Conservation (phyloP, 2,797 vertebrate species). For the Siniperca undulata region DNA sequence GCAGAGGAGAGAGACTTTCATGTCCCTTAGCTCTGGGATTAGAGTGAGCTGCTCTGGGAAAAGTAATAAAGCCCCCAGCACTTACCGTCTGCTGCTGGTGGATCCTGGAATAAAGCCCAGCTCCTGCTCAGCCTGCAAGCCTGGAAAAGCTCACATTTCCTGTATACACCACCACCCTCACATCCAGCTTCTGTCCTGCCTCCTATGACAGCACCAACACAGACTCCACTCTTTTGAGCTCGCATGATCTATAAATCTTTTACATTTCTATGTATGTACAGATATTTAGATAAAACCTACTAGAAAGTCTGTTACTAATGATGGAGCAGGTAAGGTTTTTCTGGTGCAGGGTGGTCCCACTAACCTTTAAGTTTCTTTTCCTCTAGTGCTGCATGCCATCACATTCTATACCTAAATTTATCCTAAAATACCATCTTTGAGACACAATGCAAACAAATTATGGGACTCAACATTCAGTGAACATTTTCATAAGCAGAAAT, state of each 20-base stretch:
- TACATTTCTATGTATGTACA: slow-evolving; percentile 16
- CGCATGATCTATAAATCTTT: slow-evolving; percentile 13
- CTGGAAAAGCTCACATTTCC: slow-evolving; percentile 80
- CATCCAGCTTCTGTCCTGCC: slow-evolving; percentile 56
- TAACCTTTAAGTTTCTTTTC: not conserved
- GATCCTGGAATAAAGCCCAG: slow-evolving; percentile 73
- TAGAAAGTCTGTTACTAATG: slow-evolving; percentile 7
- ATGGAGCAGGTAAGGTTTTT: not conserved
- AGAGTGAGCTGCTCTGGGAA: slow-evolving; percentile 71
- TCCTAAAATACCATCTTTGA: not conserved
- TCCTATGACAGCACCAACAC: slow-evolving; percentile 24
- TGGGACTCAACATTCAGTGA: slow-evolving; percentile 49
- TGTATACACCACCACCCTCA: slow-evolving; percentile 61
- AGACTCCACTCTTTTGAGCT: slow-evolving; percentile 19
- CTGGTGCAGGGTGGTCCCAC: not conserved
- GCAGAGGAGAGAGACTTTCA: slow-evolving; percentile 75
- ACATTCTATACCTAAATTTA: not conserved
- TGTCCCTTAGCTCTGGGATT: slow-evolving; percentile 78
- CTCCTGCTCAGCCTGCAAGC: slow-evolving; percentile 64
- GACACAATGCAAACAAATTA: slow-evolving; percentile 44
- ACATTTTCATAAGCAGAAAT: slow-evolving; percentile 77
- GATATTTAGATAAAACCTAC: slow-evolving; percentile 4
- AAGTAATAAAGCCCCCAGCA: slow-evolving; percentile 78
- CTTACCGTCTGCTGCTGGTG: slow-evolving; percentile 70
- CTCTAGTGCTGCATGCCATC: not conserved